Base-by-base conservation (phyloP, 2,113 vertebrate species). In the Osmerus eperlanus region DNA sequence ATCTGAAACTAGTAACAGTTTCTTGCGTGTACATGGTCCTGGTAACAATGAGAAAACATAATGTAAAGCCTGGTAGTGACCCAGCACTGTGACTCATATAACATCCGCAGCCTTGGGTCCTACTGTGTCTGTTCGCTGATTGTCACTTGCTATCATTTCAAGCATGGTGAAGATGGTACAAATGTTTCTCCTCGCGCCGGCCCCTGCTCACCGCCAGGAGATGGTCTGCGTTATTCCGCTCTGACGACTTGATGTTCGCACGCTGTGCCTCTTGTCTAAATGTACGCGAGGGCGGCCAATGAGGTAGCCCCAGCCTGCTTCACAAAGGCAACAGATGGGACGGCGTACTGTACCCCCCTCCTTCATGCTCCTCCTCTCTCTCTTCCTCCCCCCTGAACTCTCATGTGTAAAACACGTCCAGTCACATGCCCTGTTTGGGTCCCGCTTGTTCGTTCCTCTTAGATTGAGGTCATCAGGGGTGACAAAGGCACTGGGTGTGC, bases 321-420 rank as follows among this genome's bases (percentile, higher is more conserved):
- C 18, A 36, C 64, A 62, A 55, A 52, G 25, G 68, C 66, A 81
- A 68, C 76, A 80, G 80, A 87, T 84, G 75, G 70, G 47, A 75
- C 67, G 75, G 73, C 72, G 51, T 55, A 66, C 51, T 70, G 62
- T 77, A 74, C 71, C 41, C 36, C 36, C 41, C 41, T 54, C 28
- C 55, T 3, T 1, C 41, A 47, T 2, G 41, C 4, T 47, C 41
- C 9, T 47, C 41, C n/a, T n/a, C n/a, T n/a, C 14, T 56, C 54
- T 18, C 14, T 15, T 15, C 9, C 53, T 16, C 53, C 16, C 53
- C 12, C 3, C n/a, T 13, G 23, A 12, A 60, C 58, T 23, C 23
- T 60, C 8, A 13, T 19, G 58, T 60, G 23, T 4, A 60, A 23
- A 58, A 19, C 18, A 9, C 2, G 1, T 9, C 1, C n/a, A 11